A percentile compares a stretch with the other conserved stretches of the same genome.
phyloP scores from a whole-genome alignment of 92 coral and sea anemone species.

The Scolanthus callimorphus region DNA sequence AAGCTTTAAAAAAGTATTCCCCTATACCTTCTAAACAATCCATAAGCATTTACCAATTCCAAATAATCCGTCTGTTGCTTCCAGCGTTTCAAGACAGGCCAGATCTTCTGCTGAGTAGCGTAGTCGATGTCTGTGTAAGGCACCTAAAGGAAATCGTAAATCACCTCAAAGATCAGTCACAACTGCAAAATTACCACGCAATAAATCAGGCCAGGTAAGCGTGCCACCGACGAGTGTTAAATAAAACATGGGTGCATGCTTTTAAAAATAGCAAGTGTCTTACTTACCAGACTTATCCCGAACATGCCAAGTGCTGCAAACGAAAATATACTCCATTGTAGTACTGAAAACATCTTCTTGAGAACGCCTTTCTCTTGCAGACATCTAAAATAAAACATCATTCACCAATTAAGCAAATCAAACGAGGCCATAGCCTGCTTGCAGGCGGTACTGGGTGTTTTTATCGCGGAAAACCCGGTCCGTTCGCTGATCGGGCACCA shows the following conservation, averaged over 20 bases:
- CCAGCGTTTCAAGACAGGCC: constrained; percentile 92
- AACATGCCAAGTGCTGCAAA: constrained; percentile 80
- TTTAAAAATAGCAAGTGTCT: no score
- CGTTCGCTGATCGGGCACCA: no score
- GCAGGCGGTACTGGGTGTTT: no score
- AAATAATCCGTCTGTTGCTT: constrained; percentile 51
- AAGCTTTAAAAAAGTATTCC: no score
- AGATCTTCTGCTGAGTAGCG: constrained; percentile 51
- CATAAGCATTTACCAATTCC: constrained; percentile 84
- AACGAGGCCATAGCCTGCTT: background rate
- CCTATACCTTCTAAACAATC: constrained; percentile 94
- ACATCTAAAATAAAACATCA: constrained; percentile 34
- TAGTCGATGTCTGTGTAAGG: constrained; percentile 87
- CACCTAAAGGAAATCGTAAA: no score
- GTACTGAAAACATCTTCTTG: constrained; percentile 49
- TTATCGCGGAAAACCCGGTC: no score
- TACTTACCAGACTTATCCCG: constrained; percentile 79
- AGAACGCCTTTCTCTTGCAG: constrained; percentile 54
- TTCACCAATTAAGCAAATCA: background rate
- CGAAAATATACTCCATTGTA: constrained; percentile 74
- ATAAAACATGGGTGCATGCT: no score
- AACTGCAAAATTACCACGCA: no score
- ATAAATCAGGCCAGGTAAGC: no score
- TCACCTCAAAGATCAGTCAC: no score
- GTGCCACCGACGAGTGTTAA: no score